These are phyloP conservation scores for Phalacrocorax brasilianus DNA, from an alignment of 2,113 vertebrate genomes.

Conservation along the genomic window DNA sequence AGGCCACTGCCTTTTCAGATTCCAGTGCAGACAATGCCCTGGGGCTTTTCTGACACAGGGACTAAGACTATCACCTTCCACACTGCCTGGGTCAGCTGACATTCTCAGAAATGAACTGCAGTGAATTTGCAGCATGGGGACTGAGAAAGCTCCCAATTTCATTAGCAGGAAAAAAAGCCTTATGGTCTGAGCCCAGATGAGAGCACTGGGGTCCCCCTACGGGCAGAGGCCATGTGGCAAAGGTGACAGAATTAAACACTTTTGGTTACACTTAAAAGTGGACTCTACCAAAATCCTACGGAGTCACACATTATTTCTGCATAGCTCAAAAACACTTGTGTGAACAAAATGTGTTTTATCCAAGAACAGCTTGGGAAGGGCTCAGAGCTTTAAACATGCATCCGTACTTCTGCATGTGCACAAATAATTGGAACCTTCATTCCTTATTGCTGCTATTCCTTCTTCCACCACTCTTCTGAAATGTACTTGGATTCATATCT, in stretches of 20 bases:
- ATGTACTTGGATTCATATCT: not conserved
- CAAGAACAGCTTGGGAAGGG: not conserved
- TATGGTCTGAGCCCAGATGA: not conserved
- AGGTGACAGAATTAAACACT: not conserved
- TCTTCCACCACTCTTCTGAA: not conserved
- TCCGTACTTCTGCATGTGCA: not conserved
- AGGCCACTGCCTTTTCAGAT: not conserved
- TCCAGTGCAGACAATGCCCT: not conserved
- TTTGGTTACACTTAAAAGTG: not conserved
- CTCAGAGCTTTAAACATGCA: not conserved
- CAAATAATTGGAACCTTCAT: not conserved
- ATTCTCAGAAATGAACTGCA: not conserved
- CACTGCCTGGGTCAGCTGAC: not conserved
- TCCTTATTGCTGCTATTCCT: not conserved
- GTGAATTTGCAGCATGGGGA: not conserved
- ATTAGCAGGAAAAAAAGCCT: not conserved
- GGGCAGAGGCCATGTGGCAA: not conserved
- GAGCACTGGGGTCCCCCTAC: not conserved
- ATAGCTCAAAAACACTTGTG: rapidly evolving
- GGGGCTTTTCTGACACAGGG: not conserved
- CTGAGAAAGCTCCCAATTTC: not conserved
- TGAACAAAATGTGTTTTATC: not conserved
- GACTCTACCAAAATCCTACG: not conserved
- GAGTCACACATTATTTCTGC: not conserved
- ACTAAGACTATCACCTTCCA: not conserved